These are phyloP conservation scores for Prorops nasuta DNA, from an alignment of 1,140 invertebrate species.

Conservation along the genomic window DNA sequence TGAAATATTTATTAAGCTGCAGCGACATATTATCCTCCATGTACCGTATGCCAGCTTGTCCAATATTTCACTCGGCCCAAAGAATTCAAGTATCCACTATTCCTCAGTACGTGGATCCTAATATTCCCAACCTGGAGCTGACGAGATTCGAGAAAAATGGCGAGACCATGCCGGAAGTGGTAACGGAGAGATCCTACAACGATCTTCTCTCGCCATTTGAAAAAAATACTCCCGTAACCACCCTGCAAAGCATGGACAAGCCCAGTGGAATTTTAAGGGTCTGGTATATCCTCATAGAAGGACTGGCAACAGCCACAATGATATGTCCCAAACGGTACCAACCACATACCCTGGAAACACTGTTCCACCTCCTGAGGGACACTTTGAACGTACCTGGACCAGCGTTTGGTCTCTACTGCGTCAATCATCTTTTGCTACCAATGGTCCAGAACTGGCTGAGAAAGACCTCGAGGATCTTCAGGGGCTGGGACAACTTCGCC, in stretches of 20 bases:
- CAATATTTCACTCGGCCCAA: conserved; percentile 86
- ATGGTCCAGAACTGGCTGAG: conserved; percentile 88
- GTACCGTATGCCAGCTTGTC: conserved; percentile 93
- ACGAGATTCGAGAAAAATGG: conserved; percentile 62
- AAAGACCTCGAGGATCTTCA: conserved; percentile 65
- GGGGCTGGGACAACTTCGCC: conserved; percentile 72
- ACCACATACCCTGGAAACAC: conserved; percentile 79
- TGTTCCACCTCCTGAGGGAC: conserved; percentile 80
- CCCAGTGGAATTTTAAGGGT: conserved; percentile 84
- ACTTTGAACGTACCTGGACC: conserved; percentile 76
- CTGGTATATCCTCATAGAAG: conserved; percentile 89
- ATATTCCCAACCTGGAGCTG: conserved; percentile 76
- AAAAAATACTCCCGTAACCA: conserved; percentile 55
- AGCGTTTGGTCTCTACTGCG: conserved; percentile 83
- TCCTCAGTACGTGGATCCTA: conserved; percentile 77
- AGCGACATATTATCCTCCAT: conserved; percentile 85
- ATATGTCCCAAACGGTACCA: conserved; percentile 82
- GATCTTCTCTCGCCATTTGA: conserved; percentile 62
- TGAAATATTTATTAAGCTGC: conserved; percentile 83
- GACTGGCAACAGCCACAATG: conserved; percentile 77
- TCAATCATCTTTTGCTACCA: conserved; percentile 85
- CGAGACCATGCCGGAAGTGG: conserved; percentile 46
- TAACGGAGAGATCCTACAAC: conserved; percentile 61
- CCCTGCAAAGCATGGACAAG: conserved; percentile 71
- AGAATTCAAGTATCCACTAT: conserved; percentile 78